Base-by-base conservation (phyloP, 2,888 invertebrate genomes). In the Hedychridium roseum region DNA sequence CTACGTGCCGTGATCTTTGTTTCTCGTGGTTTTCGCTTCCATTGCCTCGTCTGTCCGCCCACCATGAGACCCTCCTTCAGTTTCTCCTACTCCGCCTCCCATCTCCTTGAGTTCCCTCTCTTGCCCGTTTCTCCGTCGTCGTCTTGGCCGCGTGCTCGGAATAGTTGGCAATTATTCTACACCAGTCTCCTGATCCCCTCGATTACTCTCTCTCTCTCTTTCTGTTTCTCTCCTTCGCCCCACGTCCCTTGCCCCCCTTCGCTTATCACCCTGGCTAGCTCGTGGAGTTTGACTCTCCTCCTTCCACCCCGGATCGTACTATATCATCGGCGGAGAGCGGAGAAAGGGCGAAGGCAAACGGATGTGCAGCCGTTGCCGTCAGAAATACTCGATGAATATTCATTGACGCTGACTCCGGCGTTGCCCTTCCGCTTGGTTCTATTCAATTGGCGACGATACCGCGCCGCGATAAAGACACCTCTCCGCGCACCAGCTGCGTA, bases 101-200 rank as follows among this genome's bases (percentile, higher is more conserved):
- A 27, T 3, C 36, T 38, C 23, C 35, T 30, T 31, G 30, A 32
- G 16, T 9, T 20, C 31, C 4, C 20, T 20, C 26, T 37, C 32
- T 14, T 21, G 40, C 35, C 14, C 16, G 16, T 20, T 43, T 45
- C 30, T 51, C 48, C 46, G 41, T 38, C 40, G 54, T 45, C 59
- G 54, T 57, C 61, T 64, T 65, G 46, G 59, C 57, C 63, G 66
- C 68, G 66, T 68, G 70, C 67, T 55, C 54, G 64, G 72, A 73
- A 74, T 73, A 70, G 71, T 71, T 66, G 69, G 66, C 68, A 71
- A 73, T 74, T 73, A 74, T 71, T 69, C 64, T 65, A 66, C 66
- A 61, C 58, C 49, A 49, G 40, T 50, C 54, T 39, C 34, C n/a
- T n/a, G n/a, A 42, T 42, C 49, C 40, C 43, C 46, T 41, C n/a